A percentile compares a stretch with the other conserved stretches of the same genome.
Conservation (phyloP, 2,888 invertebrate species). For the Scaptomyza flava region DNA sequence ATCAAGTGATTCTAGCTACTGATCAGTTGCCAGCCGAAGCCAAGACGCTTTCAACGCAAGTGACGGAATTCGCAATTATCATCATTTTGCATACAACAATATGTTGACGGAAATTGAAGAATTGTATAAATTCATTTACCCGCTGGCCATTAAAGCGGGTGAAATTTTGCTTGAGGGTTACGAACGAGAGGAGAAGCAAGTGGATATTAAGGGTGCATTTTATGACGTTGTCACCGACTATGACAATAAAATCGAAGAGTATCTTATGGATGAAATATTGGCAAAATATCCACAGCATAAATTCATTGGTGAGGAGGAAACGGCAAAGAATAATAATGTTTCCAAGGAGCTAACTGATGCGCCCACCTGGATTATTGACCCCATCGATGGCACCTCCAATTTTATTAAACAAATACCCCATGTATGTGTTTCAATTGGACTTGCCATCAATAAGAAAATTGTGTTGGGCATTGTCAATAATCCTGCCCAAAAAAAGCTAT, state of each 20-base stretch:
- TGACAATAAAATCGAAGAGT: conserved; percentile 90
- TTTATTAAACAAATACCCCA: conserved; percentile 90
- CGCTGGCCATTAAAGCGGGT: conserved; percentile 81
- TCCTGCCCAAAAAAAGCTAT: conserved; percentile 89
- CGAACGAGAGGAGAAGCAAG: conserved; percentile 69
- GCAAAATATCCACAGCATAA: conserved; percentile 86
- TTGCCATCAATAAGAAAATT: conserved; percentile 86
- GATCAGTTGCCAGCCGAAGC: conserved; percentile 34
- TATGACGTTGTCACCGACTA: conserved; percentile 93
- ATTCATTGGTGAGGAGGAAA: conserved; percentile 91
- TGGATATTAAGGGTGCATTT: conserved; percentile 86
- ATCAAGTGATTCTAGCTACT: background rate
- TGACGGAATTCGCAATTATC: conserved; percentile 3
- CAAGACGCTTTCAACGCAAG: conserved; percentile 13
- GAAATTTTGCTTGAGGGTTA: conserved; percentile 83
- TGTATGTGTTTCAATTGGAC: conserved; percentile 89
- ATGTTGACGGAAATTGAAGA: conserved; percentile 77
- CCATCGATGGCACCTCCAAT: conserved; percentile 94
- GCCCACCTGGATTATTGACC: conserved; percentile 94
- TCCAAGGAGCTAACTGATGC: conserved; percentile 88
- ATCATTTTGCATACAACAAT: conserved; percentile 15
- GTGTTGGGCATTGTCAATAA: conserved; percentile 91
- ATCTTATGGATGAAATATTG: conserved; percentile 87
- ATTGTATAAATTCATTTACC: conserved; percentile 81
- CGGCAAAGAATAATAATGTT: conserved; percentile 82